A percentile compares a stretch with the other conserved stretches of the same genome.
These are phyloP conservation scores for Neosilurus mollespiculum DNA, from an alignment of 2,797 vertebrate species.

Conservation along the genomic window DNA sequence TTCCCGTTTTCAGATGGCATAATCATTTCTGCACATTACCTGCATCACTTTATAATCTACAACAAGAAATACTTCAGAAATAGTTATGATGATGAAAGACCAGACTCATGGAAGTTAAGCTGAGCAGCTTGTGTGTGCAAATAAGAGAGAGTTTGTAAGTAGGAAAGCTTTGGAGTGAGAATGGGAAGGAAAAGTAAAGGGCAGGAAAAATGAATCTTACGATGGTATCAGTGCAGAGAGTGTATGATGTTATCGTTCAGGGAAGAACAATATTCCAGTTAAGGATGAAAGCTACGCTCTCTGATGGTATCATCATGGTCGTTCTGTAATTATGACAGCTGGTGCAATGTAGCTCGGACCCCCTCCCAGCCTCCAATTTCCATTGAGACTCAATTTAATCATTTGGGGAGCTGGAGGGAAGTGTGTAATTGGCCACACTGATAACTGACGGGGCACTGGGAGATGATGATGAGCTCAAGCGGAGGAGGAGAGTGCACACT, in stretches of 20 bases:
- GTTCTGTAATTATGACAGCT: slow-evolving; percentile 53
- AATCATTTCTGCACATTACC: background rate
- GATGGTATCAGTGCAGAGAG: slow-evolving; percentile 24
- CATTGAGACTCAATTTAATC: slow-evolving; percentile 52
- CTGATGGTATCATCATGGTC: slow-evolving; percentile 62
- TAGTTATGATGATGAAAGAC: background rate
- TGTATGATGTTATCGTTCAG: slow-evolving; percentile 38
- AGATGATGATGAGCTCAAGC: slow-evolving; percentile 36
- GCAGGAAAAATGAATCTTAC: slow-evolving; percentile 25
- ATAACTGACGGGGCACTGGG: slow-evolving; percentile 45
- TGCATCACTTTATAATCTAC: background rate
- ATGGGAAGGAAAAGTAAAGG: slow-evolving; percentile 16
- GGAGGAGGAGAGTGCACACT: slow-evolving; percentile 8
- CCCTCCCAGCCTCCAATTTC: slow-evolving; percentile 21
- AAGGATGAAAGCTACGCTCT: slow-evolving; percentile 55
- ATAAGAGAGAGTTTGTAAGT: background rate
- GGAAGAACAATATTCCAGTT: slow-evolving; percentile 10
- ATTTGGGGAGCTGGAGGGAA: slow-evolving; percentile 35
- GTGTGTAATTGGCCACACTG: slow-evolving; percentile 46
- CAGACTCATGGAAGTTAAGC: background rate
- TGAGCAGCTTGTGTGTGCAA: background rate
- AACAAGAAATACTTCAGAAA: background rate
- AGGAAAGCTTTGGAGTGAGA: background rate
- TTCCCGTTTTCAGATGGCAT: background rate
- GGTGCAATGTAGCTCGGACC: slow-evolving; percentile 51